Conservation (phyloP, 64 coral and sea anemone genomes). For the Actinia tenebrosa region DNA sequence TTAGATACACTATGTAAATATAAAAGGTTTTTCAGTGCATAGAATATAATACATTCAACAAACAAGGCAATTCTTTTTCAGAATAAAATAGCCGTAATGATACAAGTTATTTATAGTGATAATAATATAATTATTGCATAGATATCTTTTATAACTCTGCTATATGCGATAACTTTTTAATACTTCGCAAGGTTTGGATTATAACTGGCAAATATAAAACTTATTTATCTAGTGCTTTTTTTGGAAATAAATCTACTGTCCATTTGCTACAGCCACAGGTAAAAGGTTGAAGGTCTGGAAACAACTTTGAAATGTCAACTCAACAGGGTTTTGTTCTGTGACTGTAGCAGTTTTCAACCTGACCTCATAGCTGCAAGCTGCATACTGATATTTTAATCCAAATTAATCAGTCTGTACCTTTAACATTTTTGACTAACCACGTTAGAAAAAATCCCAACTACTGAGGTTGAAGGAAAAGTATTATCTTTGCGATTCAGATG, state of each 20-base stretch:
- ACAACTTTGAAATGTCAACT: too few relatives aligned
- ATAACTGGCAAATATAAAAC: not conserved
- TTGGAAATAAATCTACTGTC: not conserved
- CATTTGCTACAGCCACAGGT: not conserved
- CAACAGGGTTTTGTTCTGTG: too few relatives aligned
- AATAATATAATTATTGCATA: not conserved
- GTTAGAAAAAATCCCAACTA: too few relatives aligned
- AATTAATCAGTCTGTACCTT: too few relatives aligned
- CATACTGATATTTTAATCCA: too few relatives aligned
- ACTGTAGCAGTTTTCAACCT: too few relatives aligned
- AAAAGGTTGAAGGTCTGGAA: too few relatives aligned
- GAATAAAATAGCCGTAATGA: not conserved
- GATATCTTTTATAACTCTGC: not conserved
- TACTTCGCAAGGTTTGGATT: not conserved
- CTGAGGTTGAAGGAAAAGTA: too few relatives aligned
- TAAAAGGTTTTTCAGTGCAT: not conserved
- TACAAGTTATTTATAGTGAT: not conserved
- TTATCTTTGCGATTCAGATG: too few relatives aligned
- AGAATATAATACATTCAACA: conserved; percentile 11
- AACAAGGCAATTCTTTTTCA: not conserved
- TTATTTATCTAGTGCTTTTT: not conserved
- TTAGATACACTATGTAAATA: not conserved
- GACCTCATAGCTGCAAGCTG: too few relatives aligned
- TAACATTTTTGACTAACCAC: too few relatives aligned
- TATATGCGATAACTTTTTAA: not conserved